These are phyloP conservation scores for Meandrusa payeni DNA, from an alignment of 2,888 invertebrate species.

Conservation along the genomic window DNA sequence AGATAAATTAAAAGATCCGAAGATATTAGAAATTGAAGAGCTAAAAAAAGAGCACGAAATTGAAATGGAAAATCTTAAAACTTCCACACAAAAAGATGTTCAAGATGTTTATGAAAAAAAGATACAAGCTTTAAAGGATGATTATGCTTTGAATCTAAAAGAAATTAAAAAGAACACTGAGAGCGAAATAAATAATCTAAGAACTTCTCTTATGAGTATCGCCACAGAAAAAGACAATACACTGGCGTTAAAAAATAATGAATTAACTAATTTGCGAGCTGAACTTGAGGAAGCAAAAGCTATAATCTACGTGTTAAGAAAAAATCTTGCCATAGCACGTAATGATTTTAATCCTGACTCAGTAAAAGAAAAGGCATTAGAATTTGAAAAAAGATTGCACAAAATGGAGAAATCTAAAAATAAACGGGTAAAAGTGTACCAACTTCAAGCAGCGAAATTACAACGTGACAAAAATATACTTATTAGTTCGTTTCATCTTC, in stretches of 20 bases:
- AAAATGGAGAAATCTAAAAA: conserved; percentile 58
- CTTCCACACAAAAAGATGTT: conserved; percentile 44
- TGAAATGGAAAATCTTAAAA: conserved; percentile 49
- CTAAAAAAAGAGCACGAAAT: conserved; percentile 51
- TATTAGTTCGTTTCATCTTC: conserved; percentile 62
- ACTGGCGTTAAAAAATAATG: conserved; percentile 48
- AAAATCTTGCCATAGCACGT: conserved; percentile 45
- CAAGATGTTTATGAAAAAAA: conserved; percentile 47
- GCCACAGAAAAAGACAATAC: conserved; percentile 47
- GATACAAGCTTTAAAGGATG: conserved; percentile 44
- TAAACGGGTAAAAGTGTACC: conserved; percentile 50
- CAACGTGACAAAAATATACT: conserved; percentile 62
- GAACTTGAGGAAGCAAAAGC: conserved; percentile 50
- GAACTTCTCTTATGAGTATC: conserved; percentile 37
- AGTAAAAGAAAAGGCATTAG: conserved; percentile 40
- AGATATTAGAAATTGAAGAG: conserved; percentile 55
- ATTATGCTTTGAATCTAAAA: conserved; percentile 45
- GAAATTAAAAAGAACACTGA: conserved; percentile 39
- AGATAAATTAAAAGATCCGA: conserved; percentile 46
- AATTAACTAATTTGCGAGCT: conserved; percentile 45
- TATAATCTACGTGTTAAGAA: conserved; percentile 45
- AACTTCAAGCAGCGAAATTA: conserved; percentile 53
- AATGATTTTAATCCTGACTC: conserved; percentile 38
- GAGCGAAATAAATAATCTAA: conserved; percentile 39
- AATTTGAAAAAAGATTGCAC: conserved; percentile 57